These are phyloP conservation scores for Isurus oxyrinchus DNA, from an alignment of 2,113 vertebrate genomes.

Conservation along the genomic window DNA sequence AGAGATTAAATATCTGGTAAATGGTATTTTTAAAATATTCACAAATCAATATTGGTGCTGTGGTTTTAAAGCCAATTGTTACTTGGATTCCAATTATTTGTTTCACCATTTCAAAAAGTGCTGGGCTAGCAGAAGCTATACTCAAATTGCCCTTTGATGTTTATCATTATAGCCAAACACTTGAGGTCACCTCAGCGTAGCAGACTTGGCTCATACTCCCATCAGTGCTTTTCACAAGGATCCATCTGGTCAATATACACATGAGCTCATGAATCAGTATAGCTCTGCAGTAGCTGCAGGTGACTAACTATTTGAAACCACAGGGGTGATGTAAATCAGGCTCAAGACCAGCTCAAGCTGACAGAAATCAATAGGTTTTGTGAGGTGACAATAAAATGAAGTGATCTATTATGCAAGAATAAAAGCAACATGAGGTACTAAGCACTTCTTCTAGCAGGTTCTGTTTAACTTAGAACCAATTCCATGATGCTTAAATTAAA, in stretches of 20 bases:
- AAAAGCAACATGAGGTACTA: background rate
- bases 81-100: background rate
- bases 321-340: conserved; percentile 32
- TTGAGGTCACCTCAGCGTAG: background rate
- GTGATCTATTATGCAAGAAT: conserved; percentile 24
- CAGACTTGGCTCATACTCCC: background rate
- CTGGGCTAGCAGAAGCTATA: background rate
- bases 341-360: background rate
- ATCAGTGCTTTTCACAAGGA: conserved; percentile 25
- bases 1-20: background rate
- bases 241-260: conserved; percentile 36
- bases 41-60: background rate
- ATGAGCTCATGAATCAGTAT: conserved; percentile 23
- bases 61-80: background rate
- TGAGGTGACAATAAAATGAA: conserved; percentile 28
- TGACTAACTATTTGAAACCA: conserved; percentile 28
- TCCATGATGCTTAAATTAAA: background rate
- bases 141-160: background rate
- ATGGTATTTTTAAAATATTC: background rate
- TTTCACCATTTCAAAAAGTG: background rate
- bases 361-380: conserved; percentile 33
- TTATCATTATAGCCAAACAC: background rate
- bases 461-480: conserved; percentile 12
- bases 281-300: conserved; percentile 24
- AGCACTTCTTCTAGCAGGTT: background rate